Conservation (phyloP, 2,888 invertebrate species). For the Troides oblongomaculatus region DNA sequence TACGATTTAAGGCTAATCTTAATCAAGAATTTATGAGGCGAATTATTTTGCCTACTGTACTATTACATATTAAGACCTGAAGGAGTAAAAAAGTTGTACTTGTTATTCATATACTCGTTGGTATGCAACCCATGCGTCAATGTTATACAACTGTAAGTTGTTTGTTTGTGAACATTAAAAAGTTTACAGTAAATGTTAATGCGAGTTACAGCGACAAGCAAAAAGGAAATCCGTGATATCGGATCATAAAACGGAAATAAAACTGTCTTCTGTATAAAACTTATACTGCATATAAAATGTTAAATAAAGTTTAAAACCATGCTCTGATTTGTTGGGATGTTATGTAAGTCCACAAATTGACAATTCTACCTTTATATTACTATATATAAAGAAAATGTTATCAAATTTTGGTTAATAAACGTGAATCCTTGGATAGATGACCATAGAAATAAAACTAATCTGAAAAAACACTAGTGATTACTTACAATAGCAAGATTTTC, state of each 20-base stretch:
- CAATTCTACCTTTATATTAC: too few species aligned
- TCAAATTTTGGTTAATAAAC: too few species aligned
- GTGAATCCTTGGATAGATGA: too few species aligned
- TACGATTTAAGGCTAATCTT: too few species aligned
- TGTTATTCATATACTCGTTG: background rate
- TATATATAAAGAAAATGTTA: too few species aligned
- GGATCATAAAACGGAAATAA: slow-evolving; percentile 1
- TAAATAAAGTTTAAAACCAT: background rate
- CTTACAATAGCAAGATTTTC: too few species aligned
- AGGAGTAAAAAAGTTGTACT: background rate
- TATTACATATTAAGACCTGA: background rate
- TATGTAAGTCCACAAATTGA: too few species aligned
- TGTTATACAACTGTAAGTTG: background rate
- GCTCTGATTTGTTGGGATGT: too few species aligned
- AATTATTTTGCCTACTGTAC: too few species aligned
- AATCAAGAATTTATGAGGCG: too few species aligned
- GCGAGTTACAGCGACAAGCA: background rate
- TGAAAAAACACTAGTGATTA: too few species aligned
- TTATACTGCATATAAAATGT: background rate
- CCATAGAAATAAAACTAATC: too few species aligned
- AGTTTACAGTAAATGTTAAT: background rate
- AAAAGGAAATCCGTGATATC: slow-evolving; percentile 1
- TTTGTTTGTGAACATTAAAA: background rate
- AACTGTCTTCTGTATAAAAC: background rate
- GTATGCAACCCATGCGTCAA: background rate